Conservation (phyloP, 2,888 invertebrate species). For the Synergus gifuensis region DNA sequence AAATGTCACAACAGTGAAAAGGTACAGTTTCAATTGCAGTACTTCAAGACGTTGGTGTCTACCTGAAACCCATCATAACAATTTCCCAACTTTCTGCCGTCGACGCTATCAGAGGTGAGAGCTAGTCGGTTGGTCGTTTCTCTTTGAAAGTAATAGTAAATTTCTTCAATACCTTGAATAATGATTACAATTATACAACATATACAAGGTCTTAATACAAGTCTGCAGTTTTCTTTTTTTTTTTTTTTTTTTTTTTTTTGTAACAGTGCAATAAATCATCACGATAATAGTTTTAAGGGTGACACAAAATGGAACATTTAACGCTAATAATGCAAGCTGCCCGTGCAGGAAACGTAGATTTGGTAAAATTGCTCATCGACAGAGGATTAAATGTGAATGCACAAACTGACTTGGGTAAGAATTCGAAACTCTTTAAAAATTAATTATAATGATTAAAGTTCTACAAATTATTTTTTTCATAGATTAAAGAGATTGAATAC, state of each 20-base stretch:
- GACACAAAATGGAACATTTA: slow-evolving; percentile 82
- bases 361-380: slow-evolving; percentile 86
- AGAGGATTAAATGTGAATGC: no score
- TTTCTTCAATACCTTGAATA: no score
- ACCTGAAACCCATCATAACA: neutral
- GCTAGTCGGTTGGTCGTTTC: no score
- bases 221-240: no score
- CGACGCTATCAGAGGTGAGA: neutral
- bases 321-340: slow-evolving; percentile 99
- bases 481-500: no score
- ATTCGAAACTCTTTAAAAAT: neutral
- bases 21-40: neutral
- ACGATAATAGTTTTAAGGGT: no score
- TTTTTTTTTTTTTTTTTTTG: no score
- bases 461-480: no score
- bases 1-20: neutral
- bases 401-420: slow-evolving; percentile 72
- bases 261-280: no score
- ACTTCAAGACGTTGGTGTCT: neutral
- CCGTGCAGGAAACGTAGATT: slow-evolving; percentile 95
- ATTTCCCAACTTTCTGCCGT: neutral
- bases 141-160: neutral
- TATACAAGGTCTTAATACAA: no score
- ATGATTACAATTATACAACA: no score
- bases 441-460: no score